Evolutionary conservation across 2,113 vertebrate genomes (phyloP), one percentile per base, ranked within the genome.

Genomic region (Psophia crepitans): DNA sequence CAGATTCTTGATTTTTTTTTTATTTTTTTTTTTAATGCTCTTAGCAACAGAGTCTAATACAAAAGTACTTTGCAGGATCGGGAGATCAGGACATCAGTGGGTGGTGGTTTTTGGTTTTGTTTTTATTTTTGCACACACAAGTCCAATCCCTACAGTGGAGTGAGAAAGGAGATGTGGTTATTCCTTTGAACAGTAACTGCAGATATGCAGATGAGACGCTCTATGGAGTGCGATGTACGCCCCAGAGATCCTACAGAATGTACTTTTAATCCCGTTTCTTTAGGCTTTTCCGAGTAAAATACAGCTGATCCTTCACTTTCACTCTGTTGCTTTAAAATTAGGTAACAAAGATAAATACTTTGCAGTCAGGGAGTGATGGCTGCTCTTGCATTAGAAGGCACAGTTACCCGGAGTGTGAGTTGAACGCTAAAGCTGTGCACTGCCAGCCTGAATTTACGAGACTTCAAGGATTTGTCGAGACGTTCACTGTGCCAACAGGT

Each of bases 201-300:
- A 61, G 23, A 87, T 68, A 49, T 61, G 32, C 35, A 71, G 13
- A 58, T 43, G 18, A 79, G 28, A 30, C 39, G 46, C 17, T 76
- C 51, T 48, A 0, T 21, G 20, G 44, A 41, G 8, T 60, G 7
- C n/a, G 73, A 3, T 28, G 41, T 7, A 18, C 4, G 6, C 27
- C 16, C 26, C 37, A 28, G 58, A 83, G 35, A n/a, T 80, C 12
- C 41, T 68, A 20, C 9, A 33, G 37, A 57, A 46, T 6, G 6
- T 41, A 33, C 11, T 84, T 85, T 7, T 35, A 84, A 68, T 92
- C 22, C 17, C 46, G 5, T 79, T 78, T 57, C 23, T 61, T 84
- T n/a, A 69, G 27, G 12, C 1, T 84, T 84, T 84, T 92, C 28
- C 43, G 19, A 35, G 44, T 65, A 39, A 78, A 85, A 71, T 65